phyloP scores from a whole-genome alignment of 2,113 vertebrate species.

The Trichechus manatus region DNA sequence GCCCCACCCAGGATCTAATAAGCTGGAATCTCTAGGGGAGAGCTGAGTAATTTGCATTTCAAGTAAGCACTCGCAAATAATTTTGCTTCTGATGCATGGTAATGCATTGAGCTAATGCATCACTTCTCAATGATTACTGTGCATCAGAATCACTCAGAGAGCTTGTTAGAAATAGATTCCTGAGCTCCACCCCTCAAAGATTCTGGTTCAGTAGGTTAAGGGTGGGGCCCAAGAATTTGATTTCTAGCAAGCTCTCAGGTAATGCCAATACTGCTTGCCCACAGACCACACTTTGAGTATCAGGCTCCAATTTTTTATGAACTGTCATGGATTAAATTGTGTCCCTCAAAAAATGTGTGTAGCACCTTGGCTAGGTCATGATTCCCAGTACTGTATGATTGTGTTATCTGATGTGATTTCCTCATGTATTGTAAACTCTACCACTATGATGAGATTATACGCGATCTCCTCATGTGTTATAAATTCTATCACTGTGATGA shows the following conservation, averaged over 20 bases:
- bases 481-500: no score
- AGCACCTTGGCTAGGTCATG: no score
- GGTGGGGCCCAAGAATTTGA: not conserved
- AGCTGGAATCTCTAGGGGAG: not conserved
- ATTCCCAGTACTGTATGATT: no score
- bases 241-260: constrained; percentile 21
- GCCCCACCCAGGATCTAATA: not conserved
- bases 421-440: no score
- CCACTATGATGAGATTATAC: no score
- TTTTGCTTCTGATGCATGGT: constrained; percentile 11
- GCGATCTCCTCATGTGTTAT: no score
- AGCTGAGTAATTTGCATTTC: not conserved
- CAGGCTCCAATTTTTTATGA: not conserved
- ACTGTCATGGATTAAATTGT: no score
- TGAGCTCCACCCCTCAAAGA: not conserved
- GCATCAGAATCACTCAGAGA: not conserved
- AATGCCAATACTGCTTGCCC: not conserved
- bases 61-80: not conserved
- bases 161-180: not conserved
- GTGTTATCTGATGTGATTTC: no score
- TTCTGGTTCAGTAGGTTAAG: not conserved
- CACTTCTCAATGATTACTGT: not conserved
- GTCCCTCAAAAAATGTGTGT: no score
- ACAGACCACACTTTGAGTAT: not conserved
- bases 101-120: not conserved